Evolutionary conservation across 2,888 invertebrate genomes (phyloP), one percentile per base, ranked within the genome.

Genomic region (Pollenia labialis): DNA sequence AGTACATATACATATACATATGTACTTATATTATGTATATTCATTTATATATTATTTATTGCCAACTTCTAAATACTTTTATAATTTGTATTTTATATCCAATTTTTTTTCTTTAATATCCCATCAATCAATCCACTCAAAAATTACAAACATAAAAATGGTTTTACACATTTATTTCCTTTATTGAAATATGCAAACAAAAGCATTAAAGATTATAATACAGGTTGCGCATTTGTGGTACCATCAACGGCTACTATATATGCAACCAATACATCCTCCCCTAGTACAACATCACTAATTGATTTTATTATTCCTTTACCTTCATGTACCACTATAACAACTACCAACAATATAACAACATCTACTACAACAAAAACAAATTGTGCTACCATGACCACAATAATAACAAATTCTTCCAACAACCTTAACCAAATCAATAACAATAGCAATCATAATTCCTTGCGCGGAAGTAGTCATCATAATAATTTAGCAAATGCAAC

Each of bases 381-480:
- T 69, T 82, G 74, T 79, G 77, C 79, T 82, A 79, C 85, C 68
- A 79, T 85, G 69, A 79, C 74, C 74, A 75, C 79, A 85, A 56
- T 64, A 76, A 76, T 76, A 76, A 85, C 74, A 72, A 85, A 80
- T 72, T 81, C 75, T 66, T 64, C 56, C 74, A 56, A n/a, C 69
- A 81, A 74, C 56, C 52, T 66, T 76, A 66, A 72, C 72, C 72
- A 74, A 64, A 74, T 77, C 48, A 86, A 81, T 71, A 81, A 81
- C 74, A 82, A 72, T 77, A 87, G 72, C 76, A 90, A 86, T 81
- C 89, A 87, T 80, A 85, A 81, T 23, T 75, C 75, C 40, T 62
- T 86, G 69, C 87, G 87, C 52, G 84, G 84, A 68, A 90, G 88
- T 88, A 91, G 88, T 87, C 89, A 79, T 81, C 90, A 89, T 85